Evolutionary conservation across 2,113 vertebrate species (phyloP).

Genomic region (Carassius carassius): DNA sequence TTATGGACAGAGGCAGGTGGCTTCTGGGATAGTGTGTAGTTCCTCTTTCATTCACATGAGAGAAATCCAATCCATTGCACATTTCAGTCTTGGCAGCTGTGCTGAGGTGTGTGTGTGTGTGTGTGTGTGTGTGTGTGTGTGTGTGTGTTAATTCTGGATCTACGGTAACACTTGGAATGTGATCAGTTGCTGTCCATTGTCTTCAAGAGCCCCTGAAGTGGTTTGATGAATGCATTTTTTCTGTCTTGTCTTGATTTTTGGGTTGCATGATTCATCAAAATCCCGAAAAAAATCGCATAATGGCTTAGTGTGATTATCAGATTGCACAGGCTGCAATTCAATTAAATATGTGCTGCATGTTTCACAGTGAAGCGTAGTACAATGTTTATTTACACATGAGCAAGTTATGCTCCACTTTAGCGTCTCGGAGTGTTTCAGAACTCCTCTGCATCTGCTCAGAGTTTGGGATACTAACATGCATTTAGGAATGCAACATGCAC

Average conservation of each 20-base stretch:
- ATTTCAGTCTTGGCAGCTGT: constrained; percentile 14
- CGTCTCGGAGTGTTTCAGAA: not conserved
- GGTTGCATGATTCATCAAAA: not conserved
- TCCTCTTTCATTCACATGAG: constrained; percentile 20
- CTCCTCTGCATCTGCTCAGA: not conserved
- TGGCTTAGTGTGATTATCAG: not conserved
- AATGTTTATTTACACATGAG: not conserved
- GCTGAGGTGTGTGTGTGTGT: constrained; percentile 11
- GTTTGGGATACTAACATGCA: no score
- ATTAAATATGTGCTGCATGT: not conserved
- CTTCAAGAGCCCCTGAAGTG: not conserved
- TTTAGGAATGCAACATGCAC: not conserved
- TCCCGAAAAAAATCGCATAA: not conserved
- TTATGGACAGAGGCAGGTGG: constrained; percentile 59
- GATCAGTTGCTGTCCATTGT: constrained; percentile 7
- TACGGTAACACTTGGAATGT: constrained; percentile 18
- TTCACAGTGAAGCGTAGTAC: not conserved
- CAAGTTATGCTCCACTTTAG: not conserved
- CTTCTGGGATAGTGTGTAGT: constrained; percentile 39
- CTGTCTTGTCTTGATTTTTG: not conserved
- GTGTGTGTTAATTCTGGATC: not conserved
- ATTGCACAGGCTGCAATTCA: not conserved
- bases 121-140: not conserved
- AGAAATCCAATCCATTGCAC: constrained; percentile 39
- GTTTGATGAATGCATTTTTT: not conserved